A percentile compares a stretch with the other conserved stretches of the same genome.
Conservation (phyloP, 2,797 vertebrate species). For the Margarornis squamiger region DNA sequence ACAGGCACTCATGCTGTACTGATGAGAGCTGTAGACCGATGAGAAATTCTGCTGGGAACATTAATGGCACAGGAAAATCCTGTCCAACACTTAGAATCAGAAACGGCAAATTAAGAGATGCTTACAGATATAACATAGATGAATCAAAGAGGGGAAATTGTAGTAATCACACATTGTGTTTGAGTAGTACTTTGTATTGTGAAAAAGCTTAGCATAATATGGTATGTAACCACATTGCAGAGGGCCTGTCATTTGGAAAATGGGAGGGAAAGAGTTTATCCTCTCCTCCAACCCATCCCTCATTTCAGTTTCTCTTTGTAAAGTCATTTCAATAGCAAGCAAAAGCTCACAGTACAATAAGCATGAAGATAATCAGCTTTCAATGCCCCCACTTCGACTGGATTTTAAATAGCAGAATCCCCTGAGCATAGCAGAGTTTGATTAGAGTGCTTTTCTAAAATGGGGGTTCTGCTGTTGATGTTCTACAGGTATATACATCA, state of each 20-base stretch:
- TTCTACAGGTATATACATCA: not conserved
- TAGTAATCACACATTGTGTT: constrained; percentile 43
- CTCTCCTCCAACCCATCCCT: not conserved
- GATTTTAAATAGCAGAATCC: not conserved
- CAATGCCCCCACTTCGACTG: not conserved
- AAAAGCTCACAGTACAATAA: not conserved
- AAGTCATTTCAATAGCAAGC: not conserved
- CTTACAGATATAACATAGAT: not conserved
- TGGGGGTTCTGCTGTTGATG: not conserved
- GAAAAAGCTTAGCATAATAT: constrained; percentile 14
- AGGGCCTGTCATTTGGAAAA: constrained; percentile 10
- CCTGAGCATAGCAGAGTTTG: not conserved
- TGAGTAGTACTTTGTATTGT: constrained; percentile 32
- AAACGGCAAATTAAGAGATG: constrained; percentile 20
- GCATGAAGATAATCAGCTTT: not conserved
- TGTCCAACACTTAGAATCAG: not conserved
- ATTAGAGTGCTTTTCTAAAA: not conserved
- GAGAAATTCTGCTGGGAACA: not conserved
- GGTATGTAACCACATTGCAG: not conserved
- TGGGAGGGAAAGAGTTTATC: constrained; percentile 8
- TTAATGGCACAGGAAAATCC: not conserved
- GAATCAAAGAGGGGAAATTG: constrained; percentile 9
- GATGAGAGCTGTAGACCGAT: not conserved
- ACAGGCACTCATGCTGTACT: rapidly evolving
- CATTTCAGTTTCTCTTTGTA: constrained; percentile 17